Conservation (phyloP, 92 coral and sea anemone species). For the Diadumene lineata region DNA sequence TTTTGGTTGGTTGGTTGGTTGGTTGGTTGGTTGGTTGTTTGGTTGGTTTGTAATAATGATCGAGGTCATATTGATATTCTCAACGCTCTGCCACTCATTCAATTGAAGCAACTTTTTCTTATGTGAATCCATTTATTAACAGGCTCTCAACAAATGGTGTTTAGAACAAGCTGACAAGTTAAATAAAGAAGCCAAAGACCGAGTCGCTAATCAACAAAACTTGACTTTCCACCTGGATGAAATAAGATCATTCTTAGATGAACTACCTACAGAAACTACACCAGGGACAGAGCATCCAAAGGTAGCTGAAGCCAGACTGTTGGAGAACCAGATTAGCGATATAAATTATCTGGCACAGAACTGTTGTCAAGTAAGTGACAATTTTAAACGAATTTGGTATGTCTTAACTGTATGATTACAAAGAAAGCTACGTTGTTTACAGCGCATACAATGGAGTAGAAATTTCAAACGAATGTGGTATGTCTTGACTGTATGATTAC, state of each 20-base stretch:
- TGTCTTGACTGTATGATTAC: too few relatives aligned
- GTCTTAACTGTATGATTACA: too few relatives aligned
- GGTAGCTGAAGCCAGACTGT: not conserved
- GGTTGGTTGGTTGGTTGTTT: too few relatives aligned
- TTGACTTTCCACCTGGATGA: not conserved
- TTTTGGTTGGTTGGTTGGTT: too few relatives aligned
- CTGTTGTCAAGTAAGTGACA: constrained; percentile 3
- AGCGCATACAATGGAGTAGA: too few relatives aligned
- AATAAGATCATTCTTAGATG: not conserved
- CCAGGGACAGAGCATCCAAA: not conserved
- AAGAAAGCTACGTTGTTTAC: not conserved
- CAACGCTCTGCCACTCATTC: too few relatives aligned
- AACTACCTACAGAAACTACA: not conserved
- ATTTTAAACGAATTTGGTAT: too few relatives aligned
- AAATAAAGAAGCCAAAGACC: constrained; percentile 1
- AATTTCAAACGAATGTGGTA: too few relatives aligned
- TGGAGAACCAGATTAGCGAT: not conserved
- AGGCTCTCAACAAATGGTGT: constrained; percentile 29
- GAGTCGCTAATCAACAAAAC: not conserved
- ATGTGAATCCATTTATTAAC: not conserved
- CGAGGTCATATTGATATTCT: too few relatives aligned
- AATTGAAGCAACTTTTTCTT: too few relatives aligned
- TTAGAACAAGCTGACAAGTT: not conserved
- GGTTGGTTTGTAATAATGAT: too few relatives aligned
- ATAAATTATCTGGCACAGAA: not conserved